phyloP scores from a whole-genome alignment of 2,113 vertebrate species.

The Callipepla squamata region DNA sequence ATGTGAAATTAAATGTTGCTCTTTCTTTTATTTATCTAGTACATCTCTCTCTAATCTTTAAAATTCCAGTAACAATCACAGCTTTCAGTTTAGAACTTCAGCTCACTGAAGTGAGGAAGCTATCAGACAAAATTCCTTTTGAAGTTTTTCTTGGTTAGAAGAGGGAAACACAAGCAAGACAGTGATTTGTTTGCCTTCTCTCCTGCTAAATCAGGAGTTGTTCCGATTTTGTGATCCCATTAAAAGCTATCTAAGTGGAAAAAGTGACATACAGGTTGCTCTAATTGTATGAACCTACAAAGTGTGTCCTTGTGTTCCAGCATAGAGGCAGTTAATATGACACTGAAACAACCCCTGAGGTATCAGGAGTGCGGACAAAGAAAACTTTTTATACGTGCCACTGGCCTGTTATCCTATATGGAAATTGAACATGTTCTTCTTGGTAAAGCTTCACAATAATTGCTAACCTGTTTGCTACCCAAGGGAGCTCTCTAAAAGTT shows the following conservation, averaged over 20 bases:
- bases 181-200: not conserved
- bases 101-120: not conserved
- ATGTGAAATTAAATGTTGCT: not conserved
- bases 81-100: not conserved
- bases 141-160: not conserved
- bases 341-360: not conserved
- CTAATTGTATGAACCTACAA: not conserved
- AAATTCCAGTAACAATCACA: not conserved
- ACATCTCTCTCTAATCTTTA: not conserved
- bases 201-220: not conserved
- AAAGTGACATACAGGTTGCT: not conserved
- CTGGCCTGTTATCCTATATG: not conserved
- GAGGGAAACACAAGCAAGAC: not conserved
- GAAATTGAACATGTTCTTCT: not conserved
- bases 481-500: not conserved
- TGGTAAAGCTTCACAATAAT: not conserved
- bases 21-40: not conserved
- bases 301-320: not conserved
- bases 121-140: not conserved
- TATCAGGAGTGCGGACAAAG: not conserved
- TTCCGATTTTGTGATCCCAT: not conserved
- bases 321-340: not conserved
- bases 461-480: not conserved
- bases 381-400: not conserved
- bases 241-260: not conserved